Percentiles rank a stretch among this genome's conserved stretches.
phyloP scores from a whole-genome alignment of 2,888 invertebrate genomes.

The Hydroisotoma schaefferi region DNA sequence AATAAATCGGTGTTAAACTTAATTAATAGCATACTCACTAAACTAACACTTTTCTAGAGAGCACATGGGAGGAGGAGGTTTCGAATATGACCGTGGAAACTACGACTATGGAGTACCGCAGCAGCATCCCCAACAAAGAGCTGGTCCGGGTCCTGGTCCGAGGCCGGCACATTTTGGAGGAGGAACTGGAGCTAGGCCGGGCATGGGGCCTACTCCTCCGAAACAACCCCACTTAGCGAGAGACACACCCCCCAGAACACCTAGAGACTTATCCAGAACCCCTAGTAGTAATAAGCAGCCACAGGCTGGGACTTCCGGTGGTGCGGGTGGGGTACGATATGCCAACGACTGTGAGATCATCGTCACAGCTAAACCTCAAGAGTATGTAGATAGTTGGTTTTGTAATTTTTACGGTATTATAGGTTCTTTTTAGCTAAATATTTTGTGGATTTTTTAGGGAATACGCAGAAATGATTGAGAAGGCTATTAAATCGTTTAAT shows the following conservation, averaged over 20 bases:
- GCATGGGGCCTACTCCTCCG: background rate
- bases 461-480: slow-evolving; percentile 40
- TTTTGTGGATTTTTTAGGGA: slow-evolving; percentile 13
- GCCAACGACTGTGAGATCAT: slow-evolving; percentile 41
- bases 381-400: slow-evolving; percentile 18
- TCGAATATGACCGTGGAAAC: background rate
- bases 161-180: background rate
- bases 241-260: too few relatives aligned
- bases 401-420: background rate
- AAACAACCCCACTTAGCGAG: background rate
- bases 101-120: background rate
- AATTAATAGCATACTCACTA: background rate
- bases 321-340: background rate
- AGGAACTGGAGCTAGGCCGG: slow-evolving; percentile 1
- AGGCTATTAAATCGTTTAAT: slow-evolving; percentile 26
- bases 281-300: background rate
- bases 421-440: background rate
- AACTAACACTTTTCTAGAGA: background rate
- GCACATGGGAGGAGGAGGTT: background rate
- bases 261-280: background rate
- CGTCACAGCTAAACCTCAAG: slow-evolving; percentile 24
- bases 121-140: background rate
- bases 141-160: background rate
- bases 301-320: background rate
- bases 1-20: background rate